Evolutionary conservation across 2,888 invertebrate species (phyloP).

Genomic region (Tyria jacobaeae): DNA sequence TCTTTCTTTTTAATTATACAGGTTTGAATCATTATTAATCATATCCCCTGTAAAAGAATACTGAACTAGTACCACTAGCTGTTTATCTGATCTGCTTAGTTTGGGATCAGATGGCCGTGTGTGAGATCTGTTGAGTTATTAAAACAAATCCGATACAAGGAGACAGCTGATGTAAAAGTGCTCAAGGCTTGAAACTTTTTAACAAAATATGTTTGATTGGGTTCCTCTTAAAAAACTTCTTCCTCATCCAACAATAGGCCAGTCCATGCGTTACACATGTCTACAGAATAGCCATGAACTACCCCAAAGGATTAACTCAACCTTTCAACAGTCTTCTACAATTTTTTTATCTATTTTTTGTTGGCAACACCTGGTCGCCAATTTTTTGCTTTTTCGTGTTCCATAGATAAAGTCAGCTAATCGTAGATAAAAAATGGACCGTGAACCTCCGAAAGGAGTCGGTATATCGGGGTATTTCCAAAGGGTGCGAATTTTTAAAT

Average conservation of each 20-base stretch:
- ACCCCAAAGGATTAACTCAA: slow-evolving; percentile 68
- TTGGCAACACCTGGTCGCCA: slow-evolving; percentile 70
- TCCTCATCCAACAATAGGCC: slow-evolving; percentile 56
- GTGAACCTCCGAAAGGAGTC: slow-evolving; percentile 55
- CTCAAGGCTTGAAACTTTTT: slow-evolving; percentile 42
- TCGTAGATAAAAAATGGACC: slow-evolving; percentile 69
- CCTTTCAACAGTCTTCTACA: slow-evolving; percentile 50
- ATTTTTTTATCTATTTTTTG: slow-evolving; percentile 59
- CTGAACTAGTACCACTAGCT: no score
- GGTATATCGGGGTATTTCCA: slow-evolving; percentile 54
- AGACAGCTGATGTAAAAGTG: slow-evolving; percentile 42
- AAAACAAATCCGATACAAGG: slow-evolving; percentile 2
- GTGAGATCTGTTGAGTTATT: no score
- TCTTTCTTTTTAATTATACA: no score
- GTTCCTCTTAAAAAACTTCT: slow-evolving; percentile 45
- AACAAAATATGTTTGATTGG: slow-evolving; percentile 52
- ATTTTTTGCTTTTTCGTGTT: slow-evolving; percentile 71
- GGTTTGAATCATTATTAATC: no score
- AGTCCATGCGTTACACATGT: slow-evolving; percentile 77
- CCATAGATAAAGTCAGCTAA: slow-evolving; percentile 68
- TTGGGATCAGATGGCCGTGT: no score
- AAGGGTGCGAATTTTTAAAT: slow-evolving; percentile 70
- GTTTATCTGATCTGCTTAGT: no score
- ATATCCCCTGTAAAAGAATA: no score
- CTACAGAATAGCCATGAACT: slow-evolving; percentile 57